phyloP scores from a whole-genome alignment of 2,113 vertebrate genomes.

The Anoura caudifer region DNA sequence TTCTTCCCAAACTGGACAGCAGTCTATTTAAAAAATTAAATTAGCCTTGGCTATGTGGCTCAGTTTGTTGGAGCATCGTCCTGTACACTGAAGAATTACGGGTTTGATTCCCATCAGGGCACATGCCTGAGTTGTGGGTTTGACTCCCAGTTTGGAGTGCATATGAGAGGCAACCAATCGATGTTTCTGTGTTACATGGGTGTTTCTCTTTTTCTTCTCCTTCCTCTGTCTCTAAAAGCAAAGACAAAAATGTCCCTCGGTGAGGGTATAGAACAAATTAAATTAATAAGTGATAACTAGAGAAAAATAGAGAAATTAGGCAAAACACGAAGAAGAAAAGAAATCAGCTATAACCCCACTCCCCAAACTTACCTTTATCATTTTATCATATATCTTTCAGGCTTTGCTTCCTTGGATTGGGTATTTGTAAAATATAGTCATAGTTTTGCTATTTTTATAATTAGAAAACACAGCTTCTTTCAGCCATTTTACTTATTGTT shows the following conservation, averaged over 20 bases:
- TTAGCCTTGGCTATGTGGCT: too few relatives aligned
- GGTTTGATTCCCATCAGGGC: too few relatives aligned
- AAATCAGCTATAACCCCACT: neutral
- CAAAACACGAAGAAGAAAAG: neutral
- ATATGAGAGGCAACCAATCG: too few relatives aligned
- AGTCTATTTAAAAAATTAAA: neutral
- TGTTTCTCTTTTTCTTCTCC: too few relatives aligned
- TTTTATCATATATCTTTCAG: neutral
- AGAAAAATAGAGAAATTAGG: neutral
- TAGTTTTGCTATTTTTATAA: neutral
- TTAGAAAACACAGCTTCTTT: neutral
- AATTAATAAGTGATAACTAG: neutral
- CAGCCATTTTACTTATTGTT: neutral
- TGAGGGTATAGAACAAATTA: neutral
- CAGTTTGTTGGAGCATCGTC: too few relatives aligned
- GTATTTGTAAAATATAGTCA: neutral
- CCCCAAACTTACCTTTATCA: neutral
- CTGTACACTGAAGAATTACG: too few relatives aligned
- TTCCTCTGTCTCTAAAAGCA: too few relatives aligned
- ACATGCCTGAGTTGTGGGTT: too few relatives aligned
- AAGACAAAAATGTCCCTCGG: too few relatives aligned
- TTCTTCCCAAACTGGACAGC: neutral
- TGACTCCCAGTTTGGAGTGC: too few relatives aligned
- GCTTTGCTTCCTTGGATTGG: neutral
- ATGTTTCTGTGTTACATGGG: too few relatives aligned